Base-by-base conservation (phyloP, 2,113 vertebrate genomes). In the Damaliscus lunatus region DNA sequence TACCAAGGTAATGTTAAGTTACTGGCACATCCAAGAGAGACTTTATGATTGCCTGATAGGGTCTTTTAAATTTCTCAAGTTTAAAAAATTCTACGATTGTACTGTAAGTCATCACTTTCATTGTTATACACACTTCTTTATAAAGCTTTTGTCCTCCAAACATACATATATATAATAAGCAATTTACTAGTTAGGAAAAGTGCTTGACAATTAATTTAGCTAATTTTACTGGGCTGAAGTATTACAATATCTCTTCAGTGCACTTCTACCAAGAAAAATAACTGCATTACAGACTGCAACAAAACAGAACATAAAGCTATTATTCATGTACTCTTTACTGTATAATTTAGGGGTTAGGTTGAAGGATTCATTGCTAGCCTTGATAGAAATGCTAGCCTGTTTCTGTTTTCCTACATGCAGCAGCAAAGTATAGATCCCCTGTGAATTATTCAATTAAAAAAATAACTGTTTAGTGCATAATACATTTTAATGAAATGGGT, bases 391-490 rank as follows among this genome's bases (percentile, higher is more conserved):
- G 31, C 81, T 91, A 60, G 80, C 33, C 43, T 97, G 15, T 92
- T 97, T 97, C 88, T 88, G 3, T 90, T 90, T 94, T 86, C 59
- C 52, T 93, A 48, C 46, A 12, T 40, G 52, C 6, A 71, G 48
- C 52, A 88, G 55, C 64, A 52, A 90, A 95, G 0, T 64, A 14
- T 94, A 64, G 96, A 53, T 95, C 60, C 43, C 92, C 60, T 92
- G 74, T 53, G 86, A 90, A 96, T 94, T 90, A 67, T 85, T 94
- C 77, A 93, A 97, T 80, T 94, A 25, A 92, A 59, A 92, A 96
- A 96, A 60, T 80, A 96, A 89, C 52, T 84, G 52, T 7, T 53
- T 43, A 17, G 31, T 88, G 12, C 17, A 27, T 33, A 52, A 62
- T 78, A 52, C 46, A 60, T 92, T 94, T 85, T 83, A 91, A 80